phyloP scores from a whole-genome alignment of 1,140 invertebrate genomes.

The Pentalonia nigronervosa region DNA sequence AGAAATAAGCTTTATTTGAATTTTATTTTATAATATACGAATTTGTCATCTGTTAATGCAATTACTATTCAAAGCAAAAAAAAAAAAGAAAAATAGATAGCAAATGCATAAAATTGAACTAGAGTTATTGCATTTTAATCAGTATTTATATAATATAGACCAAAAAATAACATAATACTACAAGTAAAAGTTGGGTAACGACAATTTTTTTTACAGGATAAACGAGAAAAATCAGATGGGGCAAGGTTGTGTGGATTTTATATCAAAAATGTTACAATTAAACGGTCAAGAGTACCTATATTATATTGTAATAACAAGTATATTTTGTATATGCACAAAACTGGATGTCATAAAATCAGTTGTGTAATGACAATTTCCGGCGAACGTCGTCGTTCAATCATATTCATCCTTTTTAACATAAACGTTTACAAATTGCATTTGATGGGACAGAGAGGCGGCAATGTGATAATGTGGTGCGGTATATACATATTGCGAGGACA shows the following conservation, averaged over 20 bases:
- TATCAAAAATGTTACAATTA: background rate
- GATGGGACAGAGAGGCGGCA: background rate
- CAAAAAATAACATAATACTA: background rate
- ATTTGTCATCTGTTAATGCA: background rate
- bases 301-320: background rate
- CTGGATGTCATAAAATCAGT: background rate
- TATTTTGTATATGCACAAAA: background rate
- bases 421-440: background rate
- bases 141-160: background rate
- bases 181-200: background rate
- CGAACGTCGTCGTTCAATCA: background rate
- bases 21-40: background rate
- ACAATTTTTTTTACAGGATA: background rate
- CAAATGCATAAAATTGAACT: background rate
- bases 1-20: background rate
- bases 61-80: background rate
- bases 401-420: background rate
- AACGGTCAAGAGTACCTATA: background rate
- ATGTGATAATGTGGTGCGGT: background rate
- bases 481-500: background rate
- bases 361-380: background rate
- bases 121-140: background rate
- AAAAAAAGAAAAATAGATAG: background rate
- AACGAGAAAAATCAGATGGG: background rate
- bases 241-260: background rate